These are phyloP conservation scores for Hippoglossus stenolepis DNA, from an alignment of 2,113 vertebrate genomes.

Conservation along the genomic window DNA sequence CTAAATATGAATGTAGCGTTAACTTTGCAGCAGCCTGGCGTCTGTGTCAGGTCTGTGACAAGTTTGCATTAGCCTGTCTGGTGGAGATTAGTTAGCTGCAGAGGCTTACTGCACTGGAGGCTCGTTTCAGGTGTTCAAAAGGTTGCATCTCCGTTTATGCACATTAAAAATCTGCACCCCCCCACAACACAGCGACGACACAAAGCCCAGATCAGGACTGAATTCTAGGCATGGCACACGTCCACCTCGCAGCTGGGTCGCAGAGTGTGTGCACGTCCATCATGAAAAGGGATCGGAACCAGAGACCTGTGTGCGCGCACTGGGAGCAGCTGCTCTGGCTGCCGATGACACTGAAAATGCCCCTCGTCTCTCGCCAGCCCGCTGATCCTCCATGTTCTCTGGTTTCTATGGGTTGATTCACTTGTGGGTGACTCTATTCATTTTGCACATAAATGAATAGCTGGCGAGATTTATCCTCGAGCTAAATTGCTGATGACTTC, in stretches of 20 bases:
- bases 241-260: slow-evolving; percentile 8
- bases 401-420: slow-evolving; percentile 34
- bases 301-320: slow-evolving; percentile 15
- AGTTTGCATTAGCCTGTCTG: not conserved
- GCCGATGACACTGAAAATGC: slow-evolving; percentile 25
- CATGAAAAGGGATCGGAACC: slow-evolving; percentile 6
- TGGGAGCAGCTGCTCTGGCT: slow-evolving; percentile 52
- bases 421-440: slow-evolving; percentile 62
- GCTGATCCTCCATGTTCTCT: slow-evolving; percentile 26
- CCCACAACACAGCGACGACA: not conserved
- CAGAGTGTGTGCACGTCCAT: slow-evolving; percentile 11
- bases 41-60: not conserved
- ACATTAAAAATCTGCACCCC: not conserved
- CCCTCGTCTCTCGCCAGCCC: slow-evolving; percentile 20
- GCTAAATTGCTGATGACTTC: slow-evolving; percentile 53
- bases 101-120: not conserved
- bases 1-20: too few species aligned
- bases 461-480: slow-evolving; percentile 41
- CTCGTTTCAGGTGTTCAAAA: not conserved
- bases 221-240: not conserved
- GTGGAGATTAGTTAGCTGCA: not conserved
- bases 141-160: not conserved
- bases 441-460: slow-evolving; percentile 52
- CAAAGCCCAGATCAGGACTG: not conserved
- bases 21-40: not conserved